A percentile compares a stretch with the other conserved stretches of the same genome.
Conservation (phyloP, 2,888 invertebrate genomes). For the Caenorhabditis virilis region DNA sequence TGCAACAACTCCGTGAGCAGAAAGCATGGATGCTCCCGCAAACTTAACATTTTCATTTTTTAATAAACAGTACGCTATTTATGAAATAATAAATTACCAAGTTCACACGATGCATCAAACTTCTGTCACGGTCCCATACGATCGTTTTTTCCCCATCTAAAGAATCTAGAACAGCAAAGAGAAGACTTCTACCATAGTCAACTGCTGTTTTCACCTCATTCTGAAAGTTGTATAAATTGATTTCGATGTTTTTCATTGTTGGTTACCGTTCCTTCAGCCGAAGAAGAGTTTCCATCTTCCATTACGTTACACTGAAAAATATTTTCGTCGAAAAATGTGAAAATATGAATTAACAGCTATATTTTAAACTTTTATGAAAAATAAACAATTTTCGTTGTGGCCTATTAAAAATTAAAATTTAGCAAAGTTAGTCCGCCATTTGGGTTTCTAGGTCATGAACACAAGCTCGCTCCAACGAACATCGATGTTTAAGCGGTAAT, state of each 20-base stretch:
- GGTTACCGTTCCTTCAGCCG: neutral
- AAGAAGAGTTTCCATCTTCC: neutral
- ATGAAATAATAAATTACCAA: conserved; percentile 48
- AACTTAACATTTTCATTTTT: conserved; percentile 24
- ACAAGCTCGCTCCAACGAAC: no score
- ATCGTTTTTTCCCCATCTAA: conserved; percentile 61
- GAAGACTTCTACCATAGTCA: conserved; percentile 46
- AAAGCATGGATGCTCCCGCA: conserved; percentile 29
- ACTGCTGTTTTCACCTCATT: conserved; percentile 38
- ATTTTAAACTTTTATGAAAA: no score
- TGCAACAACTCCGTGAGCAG: conserved; percentile 37
- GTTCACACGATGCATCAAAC: conserved; percentile 56
- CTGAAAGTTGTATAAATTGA: conserved; percentile 5
- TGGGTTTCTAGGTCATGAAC: no score
- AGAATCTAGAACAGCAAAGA: conserved; percentile 57
- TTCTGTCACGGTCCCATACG: conserved; percentile 59
- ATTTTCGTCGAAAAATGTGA: no score
- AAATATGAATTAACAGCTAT: no score
- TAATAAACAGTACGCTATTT: no score
- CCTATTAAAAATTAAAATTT: no score
- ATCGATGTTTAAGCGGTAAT: no score
- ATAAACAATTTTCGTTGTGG: no score
- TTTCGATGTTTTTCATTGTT: neutral
- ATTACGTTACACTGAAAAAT: no score
- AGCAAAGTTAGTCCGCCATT: no score